These are phyloP conservation scores for Cydia fagiglandana DNA, from an alignment of 1,140 invertebrate species.

Conservation along the genomic window DNA sequence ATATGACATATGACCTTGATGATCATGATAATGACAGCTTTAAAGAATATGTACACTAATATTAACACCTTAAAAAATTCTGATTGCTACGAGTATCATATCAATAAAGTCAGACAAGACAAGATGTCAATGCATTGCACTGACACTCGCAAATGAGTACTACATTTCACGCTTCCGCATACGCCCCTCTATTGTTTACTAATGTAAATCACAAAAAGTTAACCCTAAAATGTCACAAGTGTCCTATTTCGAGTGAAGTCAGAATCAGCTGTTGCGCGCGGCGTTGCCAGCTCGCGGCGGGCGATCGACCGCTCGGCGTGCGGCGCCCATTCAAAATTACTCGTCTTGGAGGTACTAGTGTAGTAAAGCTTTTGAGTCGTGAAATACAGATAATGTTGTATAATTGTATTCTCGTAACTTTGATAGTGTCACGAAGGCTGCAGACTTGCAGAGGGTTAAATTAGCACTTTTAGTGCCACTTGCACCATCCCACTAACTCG, in stretches of 20 bases:
- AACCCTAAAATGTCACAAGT: slow-evolving; percentile 14
- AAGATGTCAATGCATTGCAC: background rate
- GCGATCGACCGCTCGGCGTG: slow-evolving; percentile 18
- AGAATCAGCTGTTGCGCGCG: slow-evolving; percentile 28
- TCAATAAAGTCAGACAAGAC: background rate
- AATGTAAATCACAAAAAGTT: slow-evolving; percentile 15
- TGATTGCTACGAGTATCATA: no score
- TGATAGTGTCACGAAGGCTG: background rate
- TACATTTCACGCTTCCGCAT: background rate
- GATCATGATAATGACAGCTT: no score
- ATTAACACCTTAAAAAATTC: no score
- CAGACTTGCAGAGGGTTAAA: background rate
- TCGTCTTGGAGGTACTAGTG: slow-evolving; percentile 12
- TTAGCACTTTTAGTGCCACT: background rate
- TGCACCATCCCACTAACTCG: no score
- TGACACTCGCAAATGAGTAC: background rate
- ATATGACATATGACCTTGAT: no score
- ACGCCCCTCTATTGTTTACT: slow-evolving; percentile 10
- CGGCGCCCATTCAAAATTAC: slow-evolving; percentile 26
- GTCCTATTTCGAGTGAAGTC: background rate
- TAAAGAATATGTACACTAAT: no score
- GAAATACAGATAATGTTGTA: background rate
- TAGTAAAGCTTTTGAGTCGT: background rate
- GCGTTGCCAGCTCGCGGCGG: slow-evolving; percentile 14
- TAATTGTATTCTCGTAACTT: background rate